Evolutionary conservation across 1,140 invertebrate genomes (phyloP), one percentile per base, ranked within the genome.

Genomic region (Dreissena polymorpha): DNA sequence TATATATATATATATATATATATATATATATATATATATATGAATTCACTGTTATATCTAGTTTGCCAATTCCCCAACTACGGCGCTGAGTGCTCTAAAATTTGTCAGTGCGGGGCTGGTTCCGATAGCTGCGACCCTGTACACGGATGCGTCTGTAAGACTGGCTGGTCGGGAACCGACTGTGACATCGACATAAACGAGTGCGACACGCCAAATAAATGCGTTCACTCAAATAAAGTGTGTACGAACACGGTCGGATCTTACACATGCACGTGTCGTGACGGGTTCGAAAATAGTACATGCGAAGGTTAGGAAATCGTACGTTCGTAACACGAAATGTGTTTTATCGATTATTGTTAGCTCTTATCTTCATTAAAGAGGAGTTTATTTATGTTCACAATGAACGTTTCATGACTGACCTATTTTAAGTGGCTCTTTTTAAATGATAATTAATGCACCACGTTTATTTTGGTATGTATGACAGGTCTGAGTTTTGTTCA

Each of bases 141-240:
- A 0, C 23, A 18, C 14, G 88, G 88, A 0, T 88, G 88, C 67
- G 49, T 85, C 21, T 88, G 88, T 83, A 68, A 83, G 53, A 13
- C 25, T 0, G 87, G 87, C 51, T 88, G 87, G 87, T 83, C 82
- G 0, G 87, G 86, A 10, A 29, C 10, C 2, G 72, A 83, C 29
- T 89, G 88, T 79, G 81, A 86, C 39, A 73, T n/a, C 2, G 84
- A 88, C 60, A 65, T 88, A 3, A 68, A 88, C 60, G 87, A 86
- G 71, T 89, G 88, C 51, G 57, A 10, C 13, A 14, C 23, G 84
- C 39, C 71, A 18, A 83, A 74, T 18, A 63, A 74, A 3, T 83
- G 72, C 25, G 39, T 82, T 29, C 29, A 64, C 29, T 0, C 16
- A 0, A 71, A 67, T 10, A 77, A 72, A 49, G 53, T 50, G 13